phyloP scores from a whole-genome alignment of 2,888 invertebrate species.

The Rhimphoctona megacephalus region DNA sequence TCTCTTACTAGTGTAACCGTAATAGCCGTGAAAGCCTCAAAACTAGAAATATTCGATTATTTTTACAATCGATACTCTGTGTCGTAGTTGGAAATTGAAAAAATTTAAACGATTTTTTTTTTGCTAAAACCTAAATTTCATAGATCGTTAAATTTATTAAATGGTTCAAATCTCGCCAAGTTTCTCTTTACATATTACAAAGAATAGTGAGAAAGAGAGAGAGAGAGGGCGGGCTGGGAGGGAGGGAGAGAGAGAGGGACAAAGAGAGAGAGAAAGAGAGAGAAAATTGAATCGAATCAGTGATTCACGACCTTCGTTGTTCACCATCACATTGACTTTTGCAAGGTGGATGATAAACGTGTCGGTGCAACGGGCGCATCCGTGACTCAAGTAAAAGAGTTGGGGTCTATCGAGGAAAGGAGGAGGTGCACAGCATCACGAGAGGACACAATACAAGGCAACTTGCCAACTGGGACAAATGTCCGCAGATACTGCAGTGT shows the following conservation, averaged over 20 bases:
- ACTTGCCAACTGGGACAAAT: conserved; percentile 64
- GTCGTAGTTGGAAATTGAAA: too few relatives aligned
- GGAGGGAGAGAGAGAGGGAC: too few relatives aligned
- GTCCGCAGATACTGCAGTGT: conserved; percentile 46
- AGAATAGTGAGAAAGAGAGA: neutral
- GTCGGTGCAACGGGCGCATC: conserved; percentile 53
- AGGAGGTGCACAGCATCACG: neutral
- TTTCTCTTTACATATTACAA: neutral
- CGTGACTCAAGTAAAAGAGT: conserved; percentile 38
- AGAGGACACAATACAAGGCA: conserved; percentile 46
- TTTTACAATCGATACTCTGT: too few relatives aligned
- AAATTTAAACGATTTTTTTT: too few relatives aligned
- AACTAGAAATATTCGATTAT: too few relatives aligned
- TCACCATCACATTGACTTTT: conserved; percentile 53
- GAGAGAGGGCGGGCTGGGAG: too few relatives aligned
- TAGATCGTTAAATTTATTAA: too few relatives aligned
- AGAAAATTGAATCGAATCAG: conserved; percentile 30
- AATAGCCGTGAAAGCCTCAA: too few relatives aligned
- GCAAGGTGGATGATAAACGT: conserved; percentile 48
- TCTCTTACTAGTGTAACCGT: too few relatives aligned
- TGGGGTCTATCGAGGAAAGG: neutral
- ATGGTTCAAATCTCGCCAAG: too few relatives aligned
- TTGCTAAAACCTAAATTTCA: too few relatives aligned
- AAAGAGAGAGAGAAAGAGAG: neutral
- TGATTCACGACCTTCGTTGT: conserved; percentile 50